Percentiles rank a stretch among this genome's conserved stretches.
phyloP scores from a whole-genome alignment of 2,888 invertebrate species.

The Heteromyza rotundicornis region DNA sequence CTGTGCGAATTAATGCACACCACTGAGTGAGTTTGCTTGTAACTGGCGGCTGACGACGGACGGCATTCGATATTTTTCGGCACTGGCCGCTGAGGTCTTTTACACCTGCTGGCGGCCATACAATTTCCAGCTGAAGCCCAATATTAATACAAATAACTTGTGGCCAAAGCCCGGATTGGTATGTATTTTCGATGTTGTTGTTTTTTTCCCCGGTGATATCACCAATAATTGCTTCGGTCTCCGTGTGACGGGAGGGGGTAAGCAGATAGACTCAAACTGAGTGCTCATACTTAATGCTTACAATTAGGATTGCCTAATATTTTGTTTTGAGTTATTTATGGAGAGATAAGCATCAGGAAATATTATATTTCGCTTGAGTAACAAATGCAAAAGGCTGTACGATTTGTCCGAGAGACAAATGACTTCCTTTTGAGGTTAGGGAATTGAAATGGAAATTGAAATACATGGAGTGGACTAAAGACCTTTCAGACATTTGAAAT shows the following conservation, averaged over 20 bases:
- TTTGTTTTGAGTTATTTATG: slow-evolving; percentile 29
- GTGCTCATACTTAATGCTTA: slow-evolving; percentile 17
- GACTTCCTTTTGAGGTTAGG: too few relatives aligned
- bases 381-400: too few relatives aligned
- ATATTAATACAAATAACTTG: slow-evolving; percentile 54
- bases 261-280: slow-evolving; percentile 11
- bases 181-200: slow-evolving; percentile 8
- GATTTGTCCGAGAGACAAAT: too few relatives aligned
- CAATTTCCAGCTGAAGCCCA: slow-evolving; percentile 49
- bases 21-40: slow-evolving; percentile 20
- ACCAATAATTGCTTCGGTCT: slow-evolving; percentile 50
- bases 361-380: slow-evolving; percentile 18
- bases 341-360: slow-evolving; percentile 49
- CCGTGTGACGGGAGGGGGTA: not conserved
- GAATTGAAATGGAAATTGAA: too few relatives aligned
- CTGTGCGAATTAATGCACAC: slow-evolving; percentile 19
- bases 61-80: not conserved
- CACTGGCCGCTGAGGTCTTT: slow-evolving; percentile 11
- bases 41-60: not conserved
- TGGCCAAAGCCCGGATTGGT: slow-evolving; percentile 17
- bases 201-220: slow-evolving; percentile 38
- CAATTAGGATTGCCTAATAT: slow-evolving; percentile 51
- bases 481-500: too few relatives aligned
- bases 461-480: too few relatives aligned
- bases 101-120: slow-evolving; percentile 46